Conservation (phyloP, 1,140 invertebrate species). For the Pseudoatta argentina region DNA sequence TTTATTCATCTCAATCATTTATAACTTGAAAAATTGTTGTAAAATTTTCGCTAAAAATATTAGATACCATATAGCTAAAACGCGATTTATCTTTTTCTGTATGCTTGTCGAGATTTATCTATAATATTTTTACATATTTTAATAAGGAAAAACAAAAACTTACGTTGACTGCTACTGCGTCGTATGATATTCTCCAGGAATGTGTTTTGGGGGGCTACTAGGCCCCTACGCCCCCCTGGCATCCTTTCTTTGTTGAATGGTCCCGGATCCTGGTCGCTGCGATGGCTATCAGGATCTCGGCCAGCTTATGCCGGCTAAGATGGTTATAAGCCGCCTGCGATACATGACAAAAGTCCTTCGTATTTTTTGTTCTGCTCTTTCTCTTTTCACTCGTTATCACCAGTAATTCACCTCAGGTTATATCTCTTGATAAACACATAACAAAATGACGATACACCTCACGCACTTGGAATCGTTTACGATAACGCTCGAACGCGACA, state of each 20-base stretch:
- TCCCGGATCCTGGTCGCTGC: conserved; percentile 71
- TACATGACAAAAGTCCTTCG: conserved; percentile 40
- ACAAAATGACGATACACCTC: conserved; percentile 35
- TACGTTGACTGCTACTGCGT: conserved; percentile 98
- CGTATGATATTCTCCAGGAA: conserved; percentile 99
- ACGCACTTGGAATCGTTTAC: conserved; percentile 60
- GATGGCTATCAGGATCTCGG: conserved; percentile 72
- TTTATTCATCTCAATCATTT: conserved; percentile 10
- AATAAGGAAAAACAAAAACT: conserved; percentile 87
- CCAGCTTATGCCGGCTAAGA: conserved; percentile 59
- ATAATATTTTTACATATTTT: background rate
- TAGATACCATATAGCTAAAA: background rate
- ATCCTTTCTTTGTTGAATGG: conserved; percentile 88
- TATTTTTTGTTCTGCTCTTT: background rate
- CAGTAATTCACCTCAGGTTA: conserved; percentile 18
- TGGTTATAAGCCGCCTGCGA: conserved; percentile 49
- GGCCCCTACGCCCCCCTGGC: conserved; percentile 97
- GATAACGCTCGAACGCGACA: conserved; percentile 23
- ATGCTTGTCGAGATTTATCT: background rate
- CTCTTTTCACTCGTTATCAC: conserved; percentile 9
- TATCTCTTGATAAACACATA: conserved; percentile 28
- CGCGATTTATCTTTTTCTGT: background rate
- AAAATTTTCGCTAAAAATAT: background rate
- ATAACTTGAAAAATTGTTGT: background rate
- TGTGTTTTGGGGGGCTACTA: conserved; percentile 99